Evolutionary conservation across 2,113 vertebrate genomes (phyloP), one percentile per base, ranked within the genome.

Genomic region (Alaudala cheleensis): DNA sequence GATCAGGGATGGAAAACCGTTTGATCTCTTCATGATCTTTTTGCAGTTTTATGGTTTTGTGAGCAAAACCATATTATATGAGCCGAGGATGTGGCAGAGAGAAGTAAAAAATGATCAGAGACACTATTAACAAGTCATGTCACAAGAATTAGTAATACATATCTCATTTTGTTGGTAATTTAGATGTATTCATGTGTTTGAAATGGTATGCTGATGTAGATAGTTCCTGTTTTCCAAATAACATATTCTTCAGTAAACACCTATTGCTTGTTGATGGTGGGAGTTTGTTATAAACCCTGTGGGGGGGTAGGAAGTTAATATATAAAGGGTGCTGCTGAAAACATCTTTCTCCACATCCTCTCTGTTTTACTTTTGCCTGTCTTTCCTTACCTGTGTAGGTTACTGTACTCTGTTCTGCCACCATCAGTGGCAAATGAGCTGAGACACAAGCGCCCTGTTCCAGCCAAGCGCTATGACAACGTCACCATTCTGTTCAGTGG

Each of bases 401-500:
- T 99, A 86, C 97, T 99, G 42, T 99, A 99, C 78, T 99, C 99
- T 2, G 99, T 99, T 82, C 98, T 99, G 72, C 99, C 99, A 15
- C 99, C 98, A 1, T 99, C 99, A 26, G 99, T 99, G 49, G 99
- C 99, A 91, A 99, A 99, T 37, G 99, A 99, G 83, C 98, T 99
- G 96, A 98, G 99, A 67, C 99, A 99, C 97, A 99, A 99, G 88
- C 99, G 99, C 15, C 99, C 99, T 0, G 99, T 99, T 67, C 99
- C 99, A 14, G 99, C 99, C 4, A 99, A 99, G 72, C 98, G 99
- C 39, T 99, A 99, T 3, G 99, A 99, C 98, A 99, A 99, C 5
- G 98, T 99, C 83, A 99, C 99, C 94, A 99, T 99, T 97, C 99
- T 99, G 58, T 99, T 99, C 88, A 99, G 99, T 42, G 99, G 99